Evolutionary conservation across 2,888 invertebrate species (phyloP).

Genomic region (Lamellibrachia columna): DNA sequence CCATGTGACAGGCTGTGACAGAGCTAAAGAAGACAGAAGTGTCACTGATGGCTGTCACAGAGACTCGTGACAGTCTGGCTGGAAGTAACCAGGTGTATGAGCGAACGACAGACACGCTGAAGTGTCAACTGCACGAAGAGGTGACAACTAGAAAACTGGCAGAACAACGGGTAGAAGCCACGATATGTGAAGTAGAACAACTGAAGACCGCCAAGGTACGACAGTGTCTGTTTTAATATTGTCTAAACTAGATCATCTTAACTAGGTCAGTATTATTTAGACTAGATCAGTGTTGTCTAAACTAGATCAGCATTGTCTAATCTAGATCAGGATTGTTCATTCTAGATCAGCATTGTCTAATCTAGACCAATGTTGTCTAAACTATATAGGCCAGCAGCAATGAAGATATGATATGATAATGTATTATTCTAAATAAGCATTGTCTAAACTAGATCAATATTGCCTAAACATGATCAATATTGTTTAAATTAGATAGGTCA

Average conservation of each 20-base stretch:
- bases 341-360: too few relatives aligned
- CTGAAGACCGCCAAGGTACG: constrained; percentile 50
- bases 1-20: constrained; percentile 44
- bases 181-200: constrained; percentile 47
- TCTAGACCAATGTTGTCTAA: too few relatives aligned
- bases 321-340: too few relatives aligned
- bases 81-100: constrained; percentile 34
- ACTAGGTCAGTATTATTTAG: too few relatives aligned
- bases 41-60: constrained; percentile 44
- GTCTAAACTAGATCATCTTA: background rate
- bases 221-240: background rate
- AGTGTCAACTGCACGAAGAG: constrained; percentile 49
- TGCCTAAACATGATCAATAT: too few relatives aligned
- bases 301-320: too few relatives aligned
- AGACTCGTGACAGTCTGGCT: constrained; percentile 44
- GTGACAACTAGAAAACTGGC: constrained; percentile 48
- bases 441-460: background rate
- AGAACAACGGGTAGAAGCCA: constrained; percentile 46
- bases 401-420: background rate
- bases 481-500: too few relatives aligned
- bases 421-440: background rate
- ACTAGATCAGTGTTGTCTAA: too few relatives aligned
- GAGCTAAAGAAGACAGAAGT: constrained; percentile 48
- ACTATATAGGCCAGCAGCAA: too few relatives aligned
- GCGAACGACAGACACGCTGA: constrained; percentile 46